phyloP scores from a whole-genome alignment of 1,140 invertebrate species.

The Megalonaias nervosa region DNA sequence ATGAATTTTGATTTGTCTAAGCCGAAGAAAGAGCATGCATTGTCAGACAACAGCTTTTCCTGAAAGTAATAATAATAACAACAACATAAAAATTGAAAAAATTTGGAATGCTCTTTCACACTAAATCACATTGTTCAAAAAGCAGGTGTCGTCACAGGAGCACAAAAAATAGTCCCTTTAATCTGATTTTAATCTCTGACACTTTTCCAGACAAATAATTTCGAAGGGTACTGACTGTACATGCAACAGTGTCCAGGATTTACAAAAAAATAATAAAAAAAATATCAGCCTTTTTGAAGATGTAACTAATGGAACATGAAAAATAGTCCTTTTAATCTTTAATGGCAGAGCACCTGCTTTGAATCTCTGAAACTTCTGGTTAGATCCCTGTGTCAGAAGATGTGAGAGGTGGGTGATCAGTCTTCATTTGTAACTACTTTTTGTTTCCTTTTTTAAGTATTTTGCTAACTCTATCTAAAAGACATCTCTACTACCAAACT shows the following conservation, averaged over 20 bases:
- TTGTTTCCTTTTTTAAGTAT: too few relatives aligned
- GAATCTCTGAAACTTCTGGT: too few relatives aligned
- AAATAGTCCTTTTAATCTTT: too few relatives aligned
- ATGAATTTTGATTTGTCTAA: conserved; percentile 38
- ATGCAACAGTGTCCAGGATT: neutral
- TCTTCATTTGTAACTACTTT: too few relatives aligned
- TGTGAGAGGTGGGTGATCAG: too few relatives aligned
- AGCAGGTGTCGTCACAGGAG: neutral
- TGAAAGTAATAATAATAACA: conserved; percentile 41
- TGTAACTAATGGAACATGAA: too few relatives aligned
- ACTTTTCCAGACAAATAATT: neutral
- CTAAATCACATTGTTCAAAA: neutral
- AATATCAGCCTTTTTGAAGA: too few relatives aligned
- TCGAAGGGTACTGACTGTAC: neutral
- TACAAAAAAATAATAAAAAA: too few relatives aligned
- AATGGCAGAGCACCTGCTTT: too few relatives aligned
- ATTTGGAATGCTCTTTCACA: neutral
- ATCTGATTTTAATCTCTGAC: neutral
- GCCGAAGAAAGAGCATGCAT: conserved; percentile 59
- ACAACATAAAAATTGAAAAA: neutral
- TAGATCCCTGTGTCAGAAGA: too few relatives aligned
- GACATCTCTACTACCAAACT: neutral
- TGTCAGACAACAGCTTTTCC: conserved; percentile 57
- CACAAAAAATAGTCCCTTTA: neutral
- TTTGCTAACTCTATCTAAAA: too few relatives aligned